phyloP scores from a whole-genome alignment of 2,113 vertebrate genomes.

The Nycticebus coucang region DNA sequence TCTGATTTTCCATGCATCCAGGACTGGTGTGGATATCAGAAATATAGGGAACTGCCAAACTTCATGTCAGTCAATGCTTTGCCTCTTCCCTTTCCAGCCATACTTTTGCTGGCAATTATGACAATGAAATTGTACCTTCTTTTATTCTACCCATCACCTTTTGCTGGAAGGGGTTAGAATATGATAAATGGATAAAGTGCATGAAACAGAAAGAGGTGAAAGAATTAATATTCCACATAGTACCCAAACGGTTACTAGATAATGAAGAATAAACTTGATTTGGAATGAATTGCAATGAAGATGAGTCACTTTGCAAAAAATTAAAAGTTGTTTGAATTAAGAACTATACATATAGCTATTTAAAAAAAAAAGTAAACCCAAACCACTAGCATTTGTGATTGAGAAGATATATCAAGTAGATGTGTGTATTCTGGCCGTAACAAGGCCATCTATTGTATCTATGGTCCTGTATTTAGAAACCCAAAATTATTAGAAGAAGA shows the following conservation, averaged over 20 bases:
- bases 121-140: not conserved
- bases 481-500: conserved; percentile 39
- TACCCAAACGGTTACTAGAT: not conserved
- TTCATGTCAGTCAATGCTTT: not conserved
- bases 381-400: not conserved
- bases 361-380: not conserved
- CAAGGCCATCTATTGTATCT: conserved; percentile 29
- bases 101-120: not conserved
- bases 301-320: not conserved
- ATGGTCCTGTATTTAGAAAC: conserved; percentile 25
- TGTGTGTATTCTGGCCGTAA: not conserved
- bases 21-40: not conserved
- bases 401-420: not conserved
- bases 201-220: not conserved
- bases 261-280: not conserved
- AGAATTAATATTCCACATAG: not conserved
- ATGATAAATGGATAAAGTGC: not conserved
- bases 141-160: not conserved
- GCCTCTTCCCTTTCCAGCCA: not conserved
- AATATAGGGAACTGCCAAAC: not conserved
- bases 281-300: not conserved
- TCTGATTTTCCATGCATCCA: not conserved
- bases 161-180: not conserved
- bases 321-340: not conserved
- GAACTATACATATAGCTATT: not conserved